Evolutionary conservation across 2,888 invertebrate genomes (phyloP), one percentile per base, ranked within the genome.

Genomic region (Drosophila anomalata): DNA sequence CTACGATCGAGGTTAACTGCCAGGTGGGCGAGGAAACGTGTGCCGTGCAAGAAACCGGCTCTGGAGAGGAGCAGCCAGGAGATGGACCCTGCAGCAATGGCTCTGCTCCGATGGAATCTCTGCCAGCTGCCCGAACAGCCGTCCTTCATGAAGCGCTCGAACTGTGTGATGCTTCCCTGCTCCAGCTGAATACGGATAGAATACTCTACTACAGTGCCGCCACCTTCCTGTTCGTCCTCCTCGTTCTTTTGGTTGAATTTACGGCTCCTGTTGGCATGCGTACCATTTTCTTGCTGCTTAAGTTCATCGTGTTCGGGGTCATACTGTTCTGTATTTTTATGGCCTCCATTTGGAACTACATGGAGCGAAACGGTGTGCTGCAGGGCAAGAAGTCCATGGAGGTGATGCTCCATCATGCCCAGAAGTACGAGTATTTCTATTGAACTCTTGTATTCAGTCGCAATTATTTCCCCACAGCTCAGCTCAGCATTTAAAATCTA

Each of bases 341-440:
- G 97, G 96, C 95, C 33, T 94, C 95, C 0, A 89, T 97, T 73
- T 97, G 97, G 97, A 96, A 96, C 90, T 93, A 93, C 76, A 95
- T 96, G 74, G 97, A 97, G 90, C 93, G 93, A 77, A 96, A 97
- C 91, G 96, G 95, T 44, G 92, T 96, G 14, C 93, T 95, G 79
- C 95, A 96, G n/a, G 95, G 95, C 7, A 93, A 95, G 85, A 93
- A 94, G 58, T 94, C 94, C 1, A 94, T 97, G 93, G 94, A 95
- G 85, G 93, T 95, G 14, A 88, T 89, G 75, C 71, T 92, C 17
- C 84, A 78, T 26, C 80, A 83, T 54, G 77, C 89, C 12, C 85
- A 89, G 58, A 79, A 86, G 63, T 83, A 86, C 53, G 89, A 90
- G 48, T 85, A 84, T 44, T 74, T 85, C 20, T 84, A 84, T 56